phyloP scores from a whole-genome alignment of 2,113 vertebrate species.

The Cnemophilus loriae region DNA sequence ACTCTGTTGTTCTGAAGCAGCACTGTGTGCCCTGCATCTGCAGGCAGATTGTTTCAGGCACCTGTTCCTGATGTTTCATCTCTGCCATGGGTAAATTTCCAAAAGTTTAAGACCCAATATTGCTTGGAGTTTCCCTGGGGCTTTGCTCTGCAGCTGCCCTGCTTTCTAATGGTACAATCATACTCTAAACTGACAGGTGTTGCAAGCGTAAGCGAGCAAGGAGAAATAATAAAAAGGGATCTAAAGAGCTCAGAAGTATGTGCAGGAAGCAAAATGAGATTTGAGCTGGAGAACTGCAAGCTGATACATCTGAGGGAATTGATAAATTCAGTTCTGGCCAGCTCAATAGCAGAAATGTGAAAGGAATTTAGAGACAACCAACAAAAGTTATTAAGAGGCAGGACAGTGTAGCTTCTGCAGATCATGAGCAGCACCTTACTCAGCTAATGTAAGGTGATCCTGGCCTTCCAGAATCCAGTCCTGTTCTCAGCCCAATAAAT shows the following conservation, averaged over 20 bases:
- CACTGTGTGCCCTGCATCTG: neutral
- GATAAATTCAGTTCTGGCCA: constrained; percentile 9
- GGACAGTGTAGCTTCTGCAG: neutral
- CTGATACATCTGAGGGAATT: constrained; percentile 24
- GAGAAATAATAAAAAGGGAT: constrained; percentile 51
- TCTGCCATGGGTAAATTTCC: neutral
- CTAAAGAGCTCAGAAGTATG: constrained; percentile 15
- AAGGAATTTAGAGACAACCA: neutral
- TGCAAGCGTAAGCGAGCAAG: neutral
- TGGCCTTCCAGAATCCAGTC: neutral
- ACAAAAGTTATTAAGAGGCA: neutral
- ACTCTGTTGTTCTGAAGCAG: neutral
- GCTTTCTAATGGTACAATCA: neutral
- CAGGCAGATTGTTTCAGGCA: neutral
- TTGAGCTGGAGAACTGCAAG: neutral
- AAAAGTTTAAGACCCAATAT: neutral
- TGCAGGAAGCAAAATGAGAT: constrained; percentile 37
- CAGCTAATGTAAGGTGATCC: neutral
- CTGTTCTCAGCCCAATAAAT: neutral
- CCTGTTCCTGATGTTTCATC: neutral
- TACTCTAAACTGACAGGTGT: constrained; percentile 11
- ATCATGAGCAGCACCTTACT: neutral
- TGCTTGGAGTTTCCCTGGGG: neutral
- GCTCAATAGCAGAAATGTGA: neutral
- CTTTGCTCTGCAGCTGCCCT: neutral